Percentiles rank a stretch among this genome's conserved stretches.
Evolutionary conservation across 2,888 invertebrate species (phyloP).

Genomic region (Troilus luridus): DNA sequence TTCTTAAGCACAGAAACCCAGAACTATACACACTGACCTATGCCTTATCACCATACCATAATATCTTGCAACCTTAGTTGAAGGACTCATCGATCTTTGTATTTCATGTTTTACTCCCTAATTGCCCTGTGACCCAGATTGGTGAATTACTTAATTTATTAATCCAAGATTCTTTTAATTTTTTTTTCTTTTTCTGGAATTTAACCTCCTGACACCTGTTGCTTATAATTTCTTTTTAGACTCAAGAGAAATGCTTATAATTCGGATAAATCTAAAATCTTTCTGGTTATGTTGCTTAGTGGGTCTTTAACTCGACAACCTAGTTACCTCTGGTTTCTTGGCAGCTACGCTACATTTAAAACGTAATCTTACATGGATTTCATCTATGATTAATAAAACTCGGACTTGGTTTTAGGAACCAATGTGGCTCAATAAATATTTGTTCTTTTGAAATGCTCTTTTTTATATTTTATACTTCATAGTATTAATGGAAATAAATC

Average conservation of each 20-base stretch:
- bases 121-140: neutral
- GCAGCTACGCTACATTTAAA: neutral
- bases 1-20: too few species aligned
- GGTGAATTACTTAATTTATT: neutral
- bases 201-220: neutral
- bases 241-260: neutral
- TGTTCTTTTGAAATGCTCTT: too few species aligned
- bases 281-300: neutral
- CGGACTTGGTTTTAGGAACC: too few species aligned
- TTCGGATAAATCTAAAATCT: neutral
- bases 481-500: too few species aligned
- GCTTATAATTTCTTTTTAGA: neutral
- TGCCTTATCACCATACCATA: neutral
- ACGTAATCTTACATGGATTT: too few species aligned
- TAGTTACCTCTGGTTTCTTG: neutral
- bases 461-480: too few species aligned
- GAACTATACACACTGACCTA: too few species aligned
- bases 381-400: too few species aligned
- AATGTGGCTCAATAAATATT: too few species aligned
- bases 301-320: slow-evolving; percentile 7
- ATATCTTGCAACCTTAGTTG: neutral
- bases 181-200: neutral
- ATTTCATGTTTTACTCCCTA: neutral
- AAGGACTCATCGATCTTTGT: slow-evolving; percentile 3
- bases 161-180: neutral